These are phyloP conservation scores for Glyptemys insculpta DNA, from an alignment of 2,797 vertebrate genomes.

Conservation along the genomic window DNA sequence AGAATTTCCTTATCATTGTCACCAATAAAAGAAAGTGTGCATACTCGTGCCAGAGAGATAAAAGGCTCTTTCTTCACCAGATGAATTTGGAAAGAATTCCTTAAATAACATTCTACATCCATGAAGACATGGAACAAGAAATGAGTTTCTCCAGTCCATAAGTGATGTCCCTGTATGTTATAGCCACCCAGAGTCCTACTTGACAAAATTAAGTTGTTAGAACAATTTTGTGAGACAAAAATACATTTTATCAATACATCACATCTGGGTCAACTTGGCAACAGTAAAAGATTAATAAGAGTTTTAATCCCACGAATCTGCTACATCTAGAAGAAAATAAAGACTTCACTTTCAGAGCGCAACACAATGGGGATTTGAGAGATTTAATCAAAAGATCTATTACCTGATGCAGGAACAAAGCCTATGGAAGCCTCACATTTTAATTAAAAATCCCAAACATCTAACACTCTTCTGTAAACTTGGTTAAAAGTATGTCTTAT, in stretches of 20 bases:
- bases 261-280: constrained; percentile 29
- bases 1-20: not conserved
- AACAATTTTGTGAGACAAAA: constrained; percentile 60
- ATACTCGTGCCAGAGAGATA: not conserved
- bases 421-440: constrained; percentile 9
- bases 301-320: constrained; percentile 1
- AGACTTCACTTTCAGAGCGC: constrained; percentile 23
- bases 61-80: not conserved
- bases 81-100: constrained; percentile 38
- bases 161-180: not conserved
- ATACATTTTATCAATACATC: constrained; percentile 41
- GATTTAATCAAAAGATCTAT: constrained; percentile 11
- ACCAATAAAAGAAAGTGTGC: not conserved
- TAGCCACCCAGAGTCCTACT: constrained; percentile 16
- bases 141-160: constrained; percentile 34
- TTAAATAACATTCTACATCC: constrained; percentile 13
- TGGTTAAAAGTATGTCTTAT: not conserved
- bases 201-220: constrained; percentile 48
- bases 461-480: not conserved
- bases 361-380: constrained; percentile 12
- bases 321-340: constrained; percentile 35
- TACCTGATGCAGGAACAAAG: constrained; percentile 9
- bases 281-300: constrained; percentile 50
- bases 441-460: constrained; percentile 8
- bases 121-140: constrained; percentile 19